A percentile compares a stretch with the other conserved stretches of the same genome.
Evolutionary conservation across 2,888 invertebrate species (phyloP).

Genomic region (Phyllotreta cruciferae): DNA sequence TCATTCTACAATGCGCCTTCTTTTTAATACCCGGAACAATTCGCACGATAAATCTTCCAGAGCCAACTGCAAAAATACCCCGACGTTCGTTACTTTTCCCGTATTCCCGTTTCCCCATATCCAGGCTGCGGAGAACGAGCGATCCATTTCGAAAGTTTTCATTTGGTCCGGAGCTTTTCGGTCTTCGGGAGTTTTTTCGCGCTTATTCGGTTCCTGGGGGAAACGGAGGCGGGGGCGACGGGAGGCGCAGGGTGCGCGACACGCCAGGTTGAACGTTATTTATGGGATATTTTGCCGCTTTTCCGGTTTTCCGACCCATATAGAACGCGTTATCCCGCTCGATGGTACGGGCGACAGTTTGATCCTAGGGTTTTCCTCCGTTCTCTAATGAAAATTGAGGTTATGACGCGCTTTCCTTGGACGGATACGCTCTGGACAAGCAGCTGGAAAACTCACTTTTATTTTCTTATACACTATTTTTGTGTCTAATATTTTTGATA

Average conservation of each 20-base stretch:
- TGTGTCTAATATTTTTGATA: too few species aligned
- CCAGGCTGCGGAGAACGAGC: slow-evolving; percentile 21
- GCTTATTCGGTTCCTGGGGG: slow-evolving; percentile 43
- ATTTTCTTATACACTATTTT: too few species aligned
- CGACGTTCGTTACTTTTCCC: slow-evolving; percentile 27
- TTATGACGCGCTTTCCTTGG: slow-evolving; percentile 14
- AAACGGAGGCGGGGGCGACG: slow-evolving; percentile 29
- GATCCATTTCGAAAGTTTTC: slow-evolving; percentile 42
- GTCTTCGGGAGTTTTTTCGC: slow-evolving; percentile 44
- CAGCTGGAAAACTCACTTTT: background rate
- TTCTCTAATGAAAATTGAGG: slow-evolving; percentile 30
- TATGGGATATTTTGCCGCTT: slow-evolving; percentile 59
- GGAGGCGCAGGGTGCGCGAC: slow-evolving; percentile 47
- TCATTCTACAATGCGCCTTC: slow-evolving; percentile 15
- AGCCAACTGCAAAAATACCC: slow-evolving; percentile 31
- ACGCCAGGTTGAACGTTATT: slow-evolving; percentile 61
- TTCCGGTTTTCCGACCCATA: slow-evolving; percentile 47
- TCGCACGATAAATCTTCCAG: slow-evolving; percentile 26
- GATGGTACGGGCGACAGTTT: slow-evolving; percentile 48
- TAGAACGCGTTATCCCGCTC: slow-evolving; percentile 53
- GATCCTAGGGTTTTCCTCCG: slow-evolving; percentile 25
- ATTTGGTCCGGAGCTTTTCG: slow-evolving; percentile 42
- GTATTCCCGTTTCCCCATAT: slow-evolving; percentile 25
- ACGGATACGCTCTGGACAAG: slow-evolving; percentile 5
- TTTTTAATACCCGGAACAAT: slow-evolving; percentile 28